A percentile compares a stretch with the other conserved stretches of the same genome.
These are phyloP conservation scores for Accipiter virgatus DNA, from an alignment of 2,113 vertebrate genomes.

Conservation along the genomic window DNA sequence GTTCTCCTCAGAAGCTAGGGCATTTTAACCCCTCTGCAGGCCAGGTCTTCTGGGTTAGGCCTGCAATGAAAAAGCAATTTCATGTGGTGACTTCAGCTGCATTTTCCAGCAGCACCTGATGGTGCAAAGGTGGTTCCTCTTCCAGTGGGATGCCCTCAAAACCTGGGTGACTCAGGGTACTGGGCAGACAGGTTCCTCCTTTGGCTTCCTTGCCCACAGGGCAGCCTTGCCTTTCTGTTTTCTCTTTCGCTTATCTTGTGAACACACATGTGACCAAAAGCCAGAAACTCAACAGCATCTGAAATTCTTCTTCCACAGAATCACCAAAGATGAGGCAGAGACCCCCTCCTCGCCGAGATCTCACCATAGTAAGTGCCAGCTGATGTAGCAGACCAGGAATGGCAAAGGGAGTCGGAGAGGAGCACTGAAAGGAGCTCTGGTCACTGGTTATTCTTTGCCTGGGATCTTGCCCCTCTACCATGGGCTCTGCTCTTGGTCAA, in stretches of 20 bases:
- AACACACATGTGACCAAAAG: not conserved
- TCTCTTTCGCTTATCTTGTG: not conserved
- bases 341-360: conserved; percentile 94
- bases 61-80: not conserved
- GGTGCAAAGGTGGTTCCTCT: not conserved
- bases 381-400: not conserved
- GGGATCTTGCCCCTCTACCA: not conserved
- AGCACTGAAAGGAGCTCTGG: not conserved
- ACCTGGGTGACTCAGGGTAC: not conserved
- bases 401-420: not conserved
- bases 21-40: not conserved
- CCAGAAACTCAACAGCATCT: not conserved
- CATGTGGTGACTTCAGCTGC: not conserved
- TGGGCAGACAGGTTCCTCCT: not conserved
- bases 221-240: not conserved
- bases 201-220: not conserved
- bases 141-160: not conserved
- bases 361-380: conserved; percentile 89
- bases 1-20: not conserved
- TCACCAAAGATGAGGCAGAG: conserved; percentile 88
- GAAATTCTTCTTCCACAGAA: conserved; percentile 73
- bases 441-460: not conserved
- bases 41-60: not conserved
- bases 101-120: not conserved
- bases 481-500: not conserved